Evolutionary conservation across 2,113 vertebrate species (phyloP).

Genomic region (Eulemur rufifrons): DNA sequence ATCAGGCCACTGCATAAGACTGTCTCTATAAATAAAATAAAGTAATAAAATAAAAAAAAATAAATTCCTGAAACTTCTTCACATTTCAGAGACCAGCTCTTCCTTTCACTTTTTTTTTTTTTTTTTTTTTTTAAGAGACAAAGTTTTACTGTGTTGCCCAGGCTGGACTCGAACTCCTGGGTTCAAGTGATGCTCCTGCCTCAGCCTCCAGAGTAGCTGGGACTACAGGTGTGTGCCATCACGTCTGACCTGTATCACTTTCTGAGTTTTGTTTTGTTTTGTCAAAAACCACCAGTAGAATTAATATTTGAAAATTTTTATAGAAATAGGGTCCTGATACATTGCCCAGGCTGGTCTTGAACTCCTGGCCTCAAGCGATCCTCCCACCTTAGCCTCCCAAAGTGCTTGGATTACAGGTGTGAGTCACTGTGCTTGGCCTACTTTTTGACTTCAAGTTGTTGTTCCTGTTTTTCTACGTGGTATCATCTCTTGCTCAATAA

Average conservation of each 20-base stretch:
- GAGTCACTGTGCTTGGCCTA: background rate
- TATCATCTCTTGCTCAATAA: background rate
- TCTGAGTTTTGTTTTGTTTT: no score
- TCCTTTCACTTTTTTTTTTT: background rate
- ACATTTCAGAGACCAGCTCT: background rate
- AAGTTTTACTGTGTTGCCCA: background rate
- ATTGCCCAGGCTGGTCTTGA: background rate
- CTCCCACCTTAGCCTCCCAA: background rate
- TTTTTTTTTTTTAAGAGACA: background rate
- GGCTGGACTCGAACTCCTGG: background rate
- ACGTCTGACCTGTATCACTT: no score
- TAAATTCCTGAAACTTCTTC: background rate
- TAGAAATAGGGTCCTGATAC: background rate
- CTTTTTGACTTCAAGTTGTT: background rate
- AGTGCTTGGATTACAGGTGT: background rate
- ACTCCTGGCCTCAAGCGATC: background rate
- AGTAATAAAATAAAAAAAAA: no score
- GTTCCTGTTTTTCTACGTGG: background rate
- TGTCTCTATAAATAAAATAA: no score
- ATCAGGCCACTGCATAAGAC: no score
- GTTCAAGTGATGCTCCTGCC: background rate
- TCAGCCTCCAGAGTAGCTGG: background rate
- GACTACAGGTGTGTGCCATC: background rate
- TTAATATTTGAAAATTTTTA: background rate
- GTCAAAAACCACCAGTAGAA: no score